Evolutionary conservation across 2,113 vertebrate genomes (phyloP).

Genomic region (Lepus americanus): DNA sequence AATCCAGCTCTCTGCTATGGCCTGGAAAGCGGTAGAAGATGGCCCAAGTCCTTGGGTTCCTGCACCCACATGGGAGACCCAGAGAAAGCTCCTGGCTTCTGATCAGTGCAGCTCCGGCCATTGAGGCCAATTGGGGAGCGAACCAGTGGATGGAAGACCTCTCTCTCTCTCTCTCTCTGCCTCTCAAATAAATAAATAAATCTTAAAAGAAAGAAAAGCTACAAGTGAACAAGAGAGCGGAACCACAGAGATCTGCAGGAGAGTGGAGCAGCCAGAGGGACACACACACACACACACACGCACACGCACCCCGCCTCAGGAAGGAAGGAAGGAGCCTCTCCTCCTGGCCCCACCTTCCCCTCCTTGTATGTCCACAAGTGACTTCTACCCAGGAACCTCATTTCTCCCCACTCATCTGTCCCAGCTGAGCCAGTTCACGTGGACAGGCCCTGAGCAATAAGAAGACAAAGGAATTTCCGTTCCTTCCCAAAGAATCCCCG

Average conservation of each 20-base stretch:
- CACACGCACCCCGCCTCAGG: neutral
- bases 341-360: neutral
- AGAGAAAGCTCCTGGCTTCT: too few species aligned
- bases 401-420: neutral
- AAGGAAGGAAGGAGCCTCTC: neutral
- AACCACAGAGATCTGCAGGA: neutral
- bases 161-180: too few species aligned
- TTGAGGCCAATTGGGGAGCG: too few species aligned
- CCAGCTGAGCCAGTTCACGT: neutral
- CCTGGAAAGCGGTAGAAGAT: too few species aligned
- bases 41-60: too few species aligned
- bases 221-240: neutral
- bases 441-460: neutral
- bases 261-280: neutral
- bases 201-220: neutral
- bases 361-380: neutral
- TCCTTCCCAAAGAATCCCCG: neutral
- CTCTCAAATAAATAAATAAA: too few species aligned
- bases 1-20: too few species aligned
- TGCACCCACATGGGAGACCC: too few species aligned
- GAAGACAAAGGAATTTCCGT: neutral
- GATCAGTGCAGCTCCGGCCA: too few species aligned
- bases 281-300: too few species aligned
- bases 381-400: neutral
- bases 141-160: too few species aligned